Percentiles rank a stretch among this genome's conserved stretches.
Conservation (phyloP, 2,797 vertebrate species). For the Rhincodon typus region DNA sequence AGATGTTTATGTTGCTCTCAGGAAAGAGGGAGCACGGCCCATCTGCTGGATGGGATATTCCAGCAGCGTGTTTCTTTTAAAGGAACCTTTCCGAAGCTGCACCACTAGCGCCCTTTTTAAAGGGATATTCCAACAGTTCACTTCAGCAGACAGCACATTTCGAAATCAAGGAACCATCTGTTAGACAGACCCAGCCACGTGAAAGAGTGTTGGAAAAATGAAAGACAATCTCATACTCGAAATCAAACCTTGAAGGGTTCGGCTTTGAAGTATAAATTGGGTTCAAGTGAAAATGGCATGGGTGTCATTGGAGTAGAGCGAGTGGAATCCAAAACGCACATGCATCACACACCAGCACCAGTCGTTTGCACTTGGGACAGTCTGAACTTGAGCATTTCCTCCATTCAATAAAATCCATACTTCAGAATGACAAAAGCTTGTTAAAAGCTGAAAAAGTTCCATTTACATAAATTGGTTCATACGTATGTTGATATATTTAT, state of each 20-base stretch:
- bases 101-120: slow-evolving; percentile 31
- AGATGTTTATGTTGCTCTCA: neutral
- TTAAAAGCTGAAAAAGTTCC: neutral
- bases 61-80: neutral
- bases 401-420: neutral
- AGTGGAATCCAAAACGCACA: neutral
- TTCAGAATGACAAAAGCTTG: neutral
- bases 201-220: neutral
- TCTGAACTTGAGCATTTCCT: neutral
- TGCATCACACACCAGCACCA: neutral
- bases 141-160: neutral
- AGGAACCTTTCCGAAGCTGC: neutral
- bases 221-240: neutral
- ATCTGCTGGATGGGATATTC: neutral
- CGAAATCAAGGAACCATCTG: no score
- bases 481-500: neutral
- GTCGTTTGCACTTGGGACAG: neutral
- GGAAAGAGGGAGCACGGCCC: neutral
- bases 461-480: neutral
- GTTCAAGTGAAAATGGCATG: neutral
- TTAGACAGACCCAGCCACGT: no score
- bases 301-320: neutral
- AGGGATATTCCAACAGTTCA: slow-evolving; percentile 41
- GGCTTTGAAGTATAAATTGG: neutral
- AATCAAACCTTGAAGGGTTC: neutral